Base-by-base conservation (phyloP, 2,797 vertebrate genomes). In the Denticeps clupeoides region DNA sequence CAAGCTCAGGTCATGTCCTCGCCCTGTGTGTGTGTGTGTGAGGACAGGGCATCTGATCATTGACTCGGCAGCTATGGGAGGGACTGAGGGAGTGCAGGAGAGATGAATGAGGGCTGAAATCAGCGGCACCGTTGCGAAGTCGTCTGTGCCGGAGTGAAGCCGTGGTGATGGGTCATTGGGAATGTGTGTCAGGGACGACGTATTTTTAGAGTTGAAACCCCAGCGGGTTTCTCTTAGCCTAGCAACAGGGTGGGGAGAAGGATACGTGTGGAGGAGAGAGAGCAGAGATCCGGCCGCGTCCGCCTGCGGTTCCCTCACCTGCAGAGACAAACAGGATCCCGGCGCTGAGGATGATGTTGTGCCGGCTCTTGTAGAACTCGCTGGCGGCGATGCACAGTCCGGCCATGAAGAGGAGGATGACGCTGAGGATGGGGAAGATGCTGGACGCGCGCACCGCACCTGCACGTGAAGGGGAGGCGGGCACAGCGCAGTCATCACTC, bases 311-410 rank as follows among this genome's bases (percentile, higher is more conserved):
- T 16, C n/a, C 10, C 78, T 86, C 80, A 96, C 93, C 92, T 90
- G 93, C 89, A 35, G 93, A 93, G 79, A 98, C 93, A 43, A 97
- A 97, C 84, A 96, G 90, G 80, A 97, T 97, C 68, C 93, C 93
- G 1, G 93, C 88, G 53, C 93, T 97, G 81, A 98, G 89, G 83
- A 98, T 97, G 84, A 98, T 95, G 91, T 98, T 97, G 84, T 96
- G 93, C 64, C 91, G 91, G 51, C 93, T 87, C 85, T 94, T 97
- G 83, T 97, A 98, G 86, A 98, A 97, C 86, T 98, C 93, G 46
- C 93, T 98, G 85, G 93, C 93, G 62, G 93, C 93, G 60, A 98
- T 93, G 80, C 93, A 98, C 72, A 98, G 88, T 33, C 93, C 93
- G 54, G 89, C 93, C 91, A 96, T 97, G 84, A 98, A 97, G 65